Percentiles rank a stretch among this genome's conserved stretches.
These are phyloP conservation scores for Sinella curviseta DNA, from an alignment of 1,140 invertebrate species.

Conservation along the genomic window DNA sequence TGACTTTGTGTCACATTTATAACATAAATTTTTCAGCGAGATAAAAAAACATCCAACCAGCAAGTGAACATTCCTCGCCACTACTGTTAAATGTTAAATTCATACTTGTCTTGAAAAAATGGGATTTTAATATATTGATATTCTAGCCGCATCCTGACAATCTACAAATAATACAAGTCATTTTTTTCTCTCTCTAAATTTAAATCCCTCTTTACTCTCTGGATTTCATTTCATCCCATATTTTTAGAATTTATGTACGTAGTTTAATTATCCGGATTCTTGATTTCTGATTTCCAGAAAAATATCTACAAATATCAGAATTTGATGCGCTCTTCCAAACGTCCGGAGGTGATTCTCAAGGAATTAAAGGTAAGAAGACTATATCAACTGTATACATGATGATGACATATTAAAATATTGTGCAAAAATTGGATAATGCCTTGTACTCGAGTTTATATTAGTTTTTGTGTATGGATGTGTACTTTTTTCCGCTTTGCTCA, in stretches of 20 bases:
- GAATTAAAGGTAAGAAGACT: slow-evolving; percentile 70
- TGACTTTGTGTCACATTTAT: not conserved
- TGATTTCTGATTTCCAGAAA: slow-evolving; percentile 63
- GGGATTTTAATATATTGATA: not conserved
- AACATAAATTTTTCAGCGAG: not conserved
- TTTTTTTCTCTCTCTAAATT: no score
- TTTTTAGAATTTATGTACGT: not conserved
- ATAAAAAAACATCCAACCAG: no score
- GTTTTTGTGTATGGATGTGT: no score
- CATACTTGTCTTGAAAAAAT: not conserved
- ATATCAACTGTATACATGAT: no score
- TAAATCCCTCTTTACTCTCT: no score
- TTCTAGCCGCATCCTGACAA: not conserved
- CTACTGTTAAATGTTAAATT: not conserved
- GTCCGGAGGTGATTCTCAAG: slow-evolving; percentile 76
- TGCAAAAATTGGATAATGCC: no score
- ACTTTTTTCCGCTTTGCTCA: no score
- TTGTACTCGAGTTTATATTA: no score
- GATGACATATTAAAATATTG: no score
- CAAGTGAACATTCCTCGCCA: no score
- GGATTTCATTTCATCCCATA: not conserved
- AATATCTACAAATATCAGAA: slow-evolving; percentile 77
- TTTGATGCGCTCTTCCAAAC: slow-evolving; percentile 65
- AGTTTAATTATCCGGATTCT: not conserved
- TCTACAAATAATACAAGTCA: no score